Conservation (phyloP, 2,797 vertebrate genomes). For the Xenopus petersii region DNA sequence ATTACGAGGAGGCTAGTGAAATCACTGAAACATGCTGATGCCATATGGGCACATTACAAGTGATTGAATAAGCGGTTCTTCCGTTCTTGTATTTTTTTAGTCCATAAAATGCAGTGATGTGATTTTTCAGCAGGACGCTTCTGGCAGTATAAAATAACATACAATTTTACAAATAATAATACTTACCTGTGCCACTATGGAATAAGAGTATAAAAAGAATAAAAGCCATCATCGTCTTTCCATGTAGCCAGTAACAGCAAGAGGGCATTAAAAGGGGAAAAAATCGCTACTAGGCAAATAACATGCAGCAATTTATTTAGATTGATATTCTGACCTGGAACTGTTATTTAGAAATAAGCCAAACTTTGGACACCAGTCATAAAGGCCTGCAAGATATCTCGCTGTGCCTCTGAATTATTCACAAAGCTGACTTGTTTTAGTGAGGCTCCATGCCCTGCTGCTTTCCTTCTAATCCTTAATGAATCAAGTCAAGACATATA, state of each 20-base stretch:
- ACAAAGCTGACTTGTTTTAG: slow-evolving; percentile 8
- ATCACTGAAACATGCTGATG: no score
- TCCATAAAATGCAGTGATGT: not conserved
- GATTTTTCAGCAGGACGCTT: slow-evolving; percentile 7
- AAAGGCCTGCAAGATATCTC: slow-evolving; percentile 3
- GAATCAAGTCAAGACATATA: slow-evolving; percentile 8
- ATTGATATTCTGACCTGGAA: not conserved
- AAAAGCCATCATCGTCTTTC: slow-evolving; percentile 26
- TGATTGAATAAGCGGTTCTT: not conserved
- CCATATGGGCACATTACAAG: no score
- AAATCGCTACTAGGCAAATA: not conserved
- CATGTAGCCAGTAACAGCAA: slow-evolving; percentile 3
- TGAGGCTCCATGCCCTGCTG: slow-evolving; percentile 6
- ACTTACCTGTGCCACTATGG: no score
- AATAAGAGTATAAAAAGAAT: no score
- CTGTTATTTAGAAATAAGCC: not conserved
- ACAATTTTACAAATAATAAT: not conserved
- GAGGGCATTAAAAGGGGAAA: slow-evolving; percentile 1
- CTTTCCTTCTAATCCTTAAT: slow-evolving; percentile 19
- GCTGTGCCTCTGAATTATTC: slow-evolving; percentile 21
- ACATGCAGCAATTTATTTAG: not conserved
- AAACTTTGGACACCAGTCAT: not conserved
- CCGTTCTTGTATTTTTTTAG: not conserved
- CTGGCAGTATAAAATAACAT: slow-evolving; percentile 3
- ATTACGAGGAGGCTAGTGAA: no score